Percentiles rank a stretch among this genome's conserved stretches.
Evolutionary conservation across 1,140 invertebrate genomes (phyloP).

Genomic region (Heliothis subflexa): DNA sequence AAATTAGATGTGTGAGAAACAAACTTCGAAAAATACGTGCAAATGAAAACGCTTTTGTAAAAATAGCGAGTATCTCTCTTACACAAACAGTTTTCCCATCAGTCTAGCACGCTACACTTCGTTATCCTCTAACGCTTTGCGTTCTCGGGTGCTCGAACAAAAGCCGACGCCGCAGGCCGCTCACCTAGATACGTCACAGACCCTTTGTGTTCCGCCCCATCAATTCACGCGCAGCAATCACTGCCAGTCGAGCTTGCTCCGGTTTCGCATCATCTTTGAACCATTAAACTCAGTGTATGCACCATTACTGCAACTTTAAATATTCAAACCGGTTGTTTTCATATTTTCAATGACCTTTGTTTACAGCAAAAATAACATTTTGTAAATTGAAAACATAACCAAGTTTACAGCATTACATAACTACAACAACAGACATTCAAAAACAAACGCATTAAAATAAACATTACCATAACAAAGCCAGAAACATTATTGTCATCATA

Average conservation of each 20-base stretch:
- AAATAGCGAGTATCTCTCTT: no score
- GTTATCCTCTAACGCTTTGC: background rate
- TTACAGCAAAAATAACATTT: background rate
- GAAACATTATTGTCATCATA: conserved; percentile 27
- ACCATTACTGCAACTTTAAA: background rate
- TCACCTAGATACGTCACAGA: conserved; percentile 54
- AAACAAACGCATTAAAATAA: conserved; percentile 33
- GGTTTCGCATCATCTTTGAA: background rate
- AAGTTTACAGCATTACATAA: background rate
- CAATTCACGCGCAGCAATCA: conserved; percentile 44
- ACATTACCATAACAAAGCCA: conserved; percentile 22
- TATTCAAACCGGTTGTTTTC: background rate
- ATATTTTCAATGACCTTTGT: background rate
- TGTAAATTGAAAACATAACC: background rate
- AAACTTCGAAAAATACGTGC: no score
- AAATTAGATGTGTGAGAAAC: no score
- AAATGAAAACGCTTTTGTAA: no score
- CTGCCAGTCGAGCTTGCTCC: conserved; percentile 29
- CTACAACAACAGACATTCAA: conserved; percentile 24
- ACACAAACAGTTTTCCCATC: background rate
- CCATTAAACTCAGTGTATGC: conserved; percentile 4
- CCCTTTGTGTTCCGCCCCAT: conserved; percentile 62
- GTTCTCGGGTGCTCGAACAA: conserved; percentile 54
- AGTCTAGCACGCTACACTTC: background rate
- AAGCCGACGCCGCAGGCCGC: conserved; percentile 45